Base-by-base conservation (phyloP, 37 sponge, comb jelly and placozoan genomes). In the Haliclona indistincta region DNA sequence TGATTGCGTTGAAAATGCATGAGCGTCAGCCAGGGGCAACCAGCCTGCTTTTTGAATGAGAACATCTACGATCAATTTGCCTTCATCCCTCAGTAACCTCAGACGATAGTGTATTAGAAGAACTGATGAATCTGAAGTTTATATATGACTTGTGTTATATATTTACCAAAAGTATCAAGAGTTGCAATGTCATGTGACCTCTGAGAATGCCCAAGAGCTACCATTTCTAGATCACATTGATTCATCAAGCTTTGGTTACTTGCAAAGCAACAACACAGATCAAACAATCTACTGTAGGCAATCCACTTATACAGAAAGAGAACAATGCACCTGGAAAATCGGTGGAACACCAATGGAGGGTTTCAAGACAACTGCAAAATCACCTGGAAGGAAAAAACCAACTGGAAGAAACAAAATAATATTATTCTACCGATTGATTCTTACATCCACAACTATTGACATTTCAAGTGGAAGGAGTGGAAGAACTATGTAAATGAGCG, bases 191-290 rank as follows among this genome's bases (percentile, higher is more conserved):
- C 70, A 69, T 23, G 44, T 69, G 22, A 69, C 42, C 49, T 5
- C 44, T 22, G 29, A 69, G 32, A 69, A 40, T 42, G 44, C 22
- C 5, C 38, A 28, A 69, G n/a, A 45, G 20, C 22, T 69, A 43
- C 70, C 70, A 69, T 69, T 45, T 51, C 44, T 69, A 45, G n/a
- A 69, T n/a, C 47, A 40, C 49, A 36, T 69, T 13, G 44, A 69
- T 69, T 45, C 70, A 69, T 43, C 70, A 69, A 42, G 70, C 70
- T 13, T 45, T 69, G 25, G 49, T 51, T 30, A 69, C 70, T 36
- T 69, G 70, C 29, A 69, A 69, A 69, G 70, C 70, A 43, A 51
- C 70, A 23, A 7, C 25, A 43, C 30, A 4, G 7, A 60, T 30
- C 20, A 19, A 60, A 43, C 45, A 45, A 41, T 43, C 70, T 35